Evolutionary conservation across 53 echinoderm and acorn worm genomes (phyloP).

Genomic region (Holothuria scabra): DNA sequence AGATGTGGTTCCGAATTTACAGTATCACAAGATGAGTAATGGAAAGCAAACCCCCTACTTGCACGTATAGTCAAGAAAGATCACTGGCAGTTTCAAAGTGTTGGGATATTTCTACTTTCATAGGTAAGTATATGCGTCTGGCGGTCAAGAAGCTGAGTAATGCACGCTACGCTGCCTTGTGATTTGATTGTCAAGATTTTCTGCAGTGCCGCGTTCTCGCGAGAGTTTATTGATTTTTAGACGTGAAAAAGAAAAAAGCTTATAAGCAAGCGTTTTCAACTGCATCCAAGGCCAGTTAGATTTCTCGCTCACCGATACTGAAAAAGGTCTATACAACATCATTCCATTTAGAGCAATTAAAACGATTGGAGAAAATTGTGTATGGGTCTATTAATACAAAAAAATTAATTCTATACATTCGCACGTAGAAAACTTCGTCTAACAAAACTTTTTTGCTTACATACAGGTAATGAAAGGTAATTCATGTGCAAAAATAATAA

Average conservation of each 20-base stretch:
- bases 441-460: too few relatives aligned
- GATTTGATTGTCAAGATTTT: slow-evolving; percentile 51
- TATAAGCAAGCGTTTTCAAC: slow-evolving; percentile 39
- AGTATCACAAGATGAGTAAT: too few relatives aligned
- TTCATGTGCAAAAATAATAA: too few relatives aligned
- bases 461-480: too few relatives aligned
- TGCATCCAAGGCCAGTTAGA: slow-evolving; percentile 33
- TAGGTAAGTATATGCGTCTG: too few relatives aligned
- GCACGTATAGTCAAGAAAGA: too few relatives aligned
- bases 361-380: slow-evolving; percentile 44
- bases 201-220: slow-evolving; percentile 40
- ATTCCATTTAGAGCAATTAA: slow-evolving; percentile 54
- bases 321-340: slow-evolving; percentile 36
- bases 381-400: neutral
- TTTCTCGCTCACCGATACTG: slow-evolving; percentile 10
- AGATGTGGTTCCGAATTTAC: too few relatives aligned
- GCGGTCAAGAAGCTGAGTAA: slow-evolving; percentile 25
- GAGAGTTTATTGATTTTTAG: slow-evolving; percentile 52
- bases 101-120: too few relatives aligned
- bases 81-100: too few relatives aligned
- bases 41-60: too few relatives aligned
- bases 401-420: too few relatives aligned
- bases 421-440: too few relatives aligned
- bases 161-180: slow-evolving; percentile 23
- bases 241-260: slow-evolving; percentile 26